These are phyloP conservation scores for Oreohelix idahoensis DNA, from an alignment of 1,140 invertebrate species.

Conservation along the genomic window DNA sequence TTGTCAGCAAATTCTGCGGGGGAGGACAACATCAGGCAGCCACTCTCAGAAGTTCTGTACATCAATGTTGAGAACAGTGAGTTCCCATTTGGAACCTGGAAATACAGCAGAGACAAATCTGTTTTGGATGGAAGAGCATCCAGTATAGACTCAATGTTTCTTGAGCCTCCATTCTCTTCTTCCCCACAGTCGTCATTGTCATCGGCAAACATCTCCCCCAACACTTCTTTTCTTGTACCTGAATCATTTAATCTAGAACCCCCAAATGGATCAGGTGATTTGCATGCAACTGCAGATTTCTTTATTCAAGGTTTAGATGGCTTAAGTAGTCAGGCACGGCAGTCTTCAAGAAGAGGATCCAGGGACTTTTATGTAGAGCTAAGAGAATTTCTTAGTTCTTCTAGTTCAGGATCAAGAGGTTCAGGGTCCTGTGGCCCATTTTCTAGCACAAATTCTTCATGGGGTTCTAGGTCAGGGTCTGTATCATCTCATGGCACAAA, in stretches of 20 bases:
- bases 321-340: not conserved
- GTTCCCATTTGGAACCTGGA: not conserved
- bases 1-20: not conserved
- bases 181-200: constrained; percentile 19
- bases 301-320: not conserved
- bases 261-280: constrained; percentile 5
- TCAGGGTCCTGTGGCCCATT: not conserved
- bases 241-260: not conserved
- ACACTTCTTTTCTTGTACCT: not conserved
- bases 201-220: constrained; percentile 15
- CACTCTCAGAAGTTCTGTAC: not conserved
- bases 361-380: constrained; percentile 21
- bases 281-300: constrained; percentile 11
- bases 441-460: constrained; percentile 19
- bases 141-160: not conserved
- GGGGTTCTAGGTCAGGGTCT: constrained; percentile 34
- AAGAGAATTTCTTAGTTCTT: constrained; percentile 17
- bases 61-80: constrained; percentile 5
- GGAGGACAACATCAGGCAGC: not conserved
- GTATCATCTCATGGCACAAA: constrained; percentile 36
- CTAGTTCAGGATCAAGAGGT: not conserved
- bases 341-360: not conserved
- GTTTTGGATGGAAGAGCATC: not conserved
- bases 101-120: not conserved
- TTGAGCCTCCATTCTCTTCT: not conserved